Percentiles rank a stretch among this genome's conserved stretches.
These are phyloP conservation scores for Netelia virgata DNA, from an alignment of 2,888 invertebrate species.

Conservation along the genomic window DNA sequence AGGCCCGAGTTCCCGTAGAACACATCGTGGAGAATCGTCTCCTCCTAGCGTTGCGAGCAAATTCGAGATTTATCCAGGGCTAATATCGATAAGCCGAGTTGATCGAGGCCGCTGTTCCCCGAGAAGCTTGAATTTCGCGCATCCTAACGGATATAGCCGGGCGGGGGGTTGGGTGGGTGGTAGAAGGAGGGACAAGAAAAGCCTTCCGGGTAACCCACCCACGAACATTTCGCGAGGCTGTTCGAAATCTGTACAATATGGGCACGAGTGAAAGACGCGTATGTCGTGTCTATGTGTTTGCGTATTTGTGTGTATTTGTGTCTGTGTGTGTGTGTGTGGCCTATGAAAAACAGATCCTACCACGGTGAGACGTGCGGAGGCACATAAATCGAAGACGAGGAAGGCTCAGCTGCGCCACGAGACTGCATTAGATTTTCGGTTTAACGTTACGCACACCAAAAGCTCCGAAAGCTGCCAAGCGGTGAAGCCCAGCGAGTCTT, in stretches of 20 bases:
- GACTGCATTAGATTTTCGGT: slow-evolving; percentile 64
- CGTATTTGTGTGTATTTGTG: not conserved
- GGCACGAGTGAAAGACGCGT: not conserved
- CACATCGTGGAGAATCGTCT: slow-evolving; percentile 12
- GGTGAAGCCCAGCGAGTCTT: not conserved
- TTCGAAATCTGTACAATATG: slow-evolving; percentile 1
- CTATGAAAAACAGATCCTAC: not conserved
- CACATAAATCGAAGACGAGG: slow-evolving; percentile 60
- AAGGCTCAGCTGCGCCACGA: slow-evolving; percentile 56
- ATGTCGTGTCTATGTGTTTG: not conserved
- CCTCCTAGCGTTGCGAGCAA: slow-evolving; percentile 51
- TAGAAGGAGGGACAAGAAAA: slow-evolving; percentile 2
- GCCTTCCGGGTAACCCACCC: slow-evolving; percentile 14
- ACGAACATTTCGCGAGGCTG: slow-evolving; percentile 24
- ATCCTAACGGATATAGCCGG: not conserved
- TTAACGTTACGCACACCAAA: slow-evolving; percentile 35
- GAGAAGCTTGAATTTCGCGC: slow-evolving; percentile 1
- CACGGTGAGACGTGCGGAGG: not conserved
- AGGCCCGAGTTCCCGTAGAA: not conserved
- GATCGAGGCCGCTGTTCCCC: slow-evolving; percentile 35
- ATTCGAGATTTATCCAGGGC: slow-evolving; percentile 63
- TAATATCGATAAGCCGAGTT: slow-evolving; percentile 63
- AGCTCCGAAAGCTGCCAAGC: not conserved
- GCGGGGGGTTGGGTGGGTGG: no score
- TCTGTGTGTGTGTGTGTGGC: not conserved